Conservation (phyloP, 2,888 invertebrate species). For the Malacosoma neustria region DNA sequence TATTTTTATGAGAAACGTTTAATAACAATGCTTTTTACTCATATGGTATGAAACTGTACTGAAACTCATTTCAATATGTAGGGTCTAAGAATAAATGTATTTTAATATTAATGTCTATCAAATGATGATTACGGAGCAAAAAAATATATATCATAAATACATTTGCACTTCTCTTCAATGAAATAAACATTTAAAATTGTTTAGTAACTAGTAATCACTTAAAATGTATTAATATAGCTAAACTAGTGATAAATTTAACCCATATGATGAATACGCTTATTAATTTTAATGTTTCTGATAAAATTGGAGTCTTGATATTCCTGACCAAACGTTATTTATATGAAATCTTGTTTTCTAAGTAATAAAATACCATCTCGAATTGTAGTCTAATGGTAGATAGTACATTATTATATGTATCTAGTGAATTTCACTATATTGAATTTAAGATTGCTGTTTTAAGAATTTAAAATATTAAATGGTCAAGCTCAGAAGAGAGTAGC, state of each 20-base stretch:
- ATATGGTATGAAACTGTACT: slow-evolving; percentile 34
- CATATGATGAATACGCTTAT: slow-evolving; percentile 73
- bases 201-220: not conserved
- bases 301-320: slow-evolving; percentile 71
- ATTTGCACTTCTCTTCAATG: slow-evolving; percentile 35
- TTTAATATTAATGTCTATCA: slow-evolving; percentile 38
- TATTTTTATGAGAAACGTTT: slow-evolving; percentile 8
- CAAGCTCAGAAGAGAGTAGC: slow-evolving; percentile 10
- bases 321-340: slow-evolving; percentile 68
- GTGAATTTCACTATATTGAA: slow-evolving; percentile 20
- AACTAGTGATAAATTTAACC: slow-evolving; percentile 54
- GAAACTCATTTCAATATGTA: slow-evolving; percentile 31
- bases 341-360: slow-evolving; percentile 55
- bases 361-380: slow-evolving; percentile 49
- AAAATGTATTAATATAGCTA: slow-evolving; percentile 24
- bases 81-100: slow-evolving; percentile 26
- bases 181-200: slow-evolving; percentile 1
- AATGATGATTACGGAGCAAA: slow-evolving; percentile 61
- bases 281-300: slow-evolving; percentile 73
- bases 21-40: slow-evolving; percentile 24
- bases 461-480: slow-evolving; percentile 2
- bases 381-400: slow-evolving; percentile 44
- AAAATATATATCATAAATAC: slow-evolving; percentile 27
- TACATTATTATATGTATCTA: slow-evolving; percentile 23
- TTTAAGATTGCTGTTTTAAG: slow-evolving; percentile 18